Evolutionary conservation across 2,797 vertebrate species (phyloP).

Genomic region (Austrolebias charrua): DNA sequence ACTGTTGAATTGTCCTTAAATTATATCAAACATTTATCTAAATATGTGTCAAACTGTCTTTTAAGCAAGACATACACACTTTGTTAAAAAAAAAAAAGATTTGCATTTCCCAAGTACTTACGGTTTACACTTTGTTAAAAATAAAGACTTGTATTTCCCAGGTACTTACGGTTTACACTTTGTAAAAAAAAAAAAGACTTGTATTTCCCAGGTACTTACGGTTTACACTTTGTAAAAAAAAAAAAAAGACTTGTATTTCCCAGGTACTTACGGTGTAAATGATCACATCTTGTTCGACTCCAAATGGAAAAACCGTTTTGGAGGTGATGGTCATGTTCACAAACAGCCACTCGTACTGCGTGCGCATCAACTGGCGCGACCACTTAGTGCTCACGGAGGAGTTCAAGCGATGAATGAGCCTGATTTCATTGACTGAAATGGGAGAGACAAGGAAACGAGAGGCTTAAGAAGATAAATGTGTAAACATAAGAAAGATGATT

Average conservation of each 20-base stretch:
- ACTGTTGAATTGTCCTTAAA: not conserved
- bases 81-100: not conserved
- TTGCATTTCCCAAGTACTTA: conserved; percentile 21
- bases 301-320: not conserved
- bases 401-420: conserved; percentile 2
- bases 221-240: too few relatives aligned
- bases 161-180: conserved; percentile 61
- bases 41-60: not conserved
- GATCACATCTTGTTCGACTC: conserved; percentile 21
- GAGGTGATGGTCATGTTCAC: conserved; percentile 35
- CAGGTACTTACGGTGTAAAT: conserved; percentile 59
- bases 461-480: too few relatives aligned
- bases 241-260: not conserved
- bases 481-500: too few relatives aligned
- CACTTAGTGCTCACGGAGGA: not conserved
- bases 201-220: conserved; percentile 34
- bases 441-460: not conserved
- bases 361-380: conserved; percentile 33
- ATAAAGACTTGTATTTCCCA: not conserved
- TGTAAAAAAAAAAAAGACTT: not conserved
- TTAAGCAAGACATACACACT: not conserved
- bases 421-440: conserved; percentile 6
- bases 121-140: too few relatives aligned
- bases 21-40: not conserved
- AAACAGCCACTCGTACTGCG: conserved; percentile 71